Evolutionary conservation across 2,113 vertebrate genomes (phyloP).

Genomic region (Tachycineta bicolor): DNA sequence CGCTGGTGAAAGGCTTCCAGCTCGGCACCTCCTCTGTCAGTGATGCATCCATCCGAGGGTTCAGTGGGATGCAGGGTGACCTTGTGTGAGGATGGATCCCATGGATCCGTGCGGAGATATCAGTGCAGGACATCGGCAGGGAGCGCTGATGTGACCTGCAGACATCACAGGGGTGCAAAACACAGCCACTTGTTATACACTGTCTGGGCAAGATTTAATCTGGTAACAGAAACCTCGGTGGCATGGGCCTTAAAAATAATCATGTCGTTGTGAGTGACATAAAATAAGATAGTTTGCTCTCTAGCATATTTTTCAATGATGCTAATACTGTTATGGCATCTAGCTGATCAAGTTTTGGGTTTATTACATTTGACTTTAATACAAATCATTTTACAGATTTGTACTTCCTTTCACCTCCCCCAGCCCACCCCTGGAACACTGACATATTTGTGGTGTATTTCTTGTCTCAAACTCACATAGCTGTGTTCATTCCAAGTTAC

Average conservation of each 20-base stretch:
- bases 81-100: neutral
- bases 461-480: neutral
- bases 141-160: neutral
- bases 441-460: neutral
- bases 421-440: neutral
- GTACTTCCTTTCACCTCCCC: neutral
- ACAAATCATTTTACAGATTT: neutral
- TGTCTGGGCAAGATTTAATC: neutral
- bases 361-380: neutral
- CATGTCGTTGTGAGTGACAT: neutral
- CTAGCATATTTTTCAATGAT: neutral
- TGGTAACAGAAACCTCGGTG: neutral
- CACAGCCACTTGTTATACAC: neutral
- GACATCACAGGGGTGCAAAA: neutral
- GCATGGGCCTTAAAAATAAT: neutral
- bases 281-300: neutral
- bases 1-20: neutral
- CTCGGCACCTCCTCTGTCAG: neutral
- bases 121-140: neutral
- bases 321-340: neutral
- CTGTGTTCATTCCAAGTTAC: neutral
- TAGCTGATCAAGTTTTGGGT: neutral
- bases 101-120: fast-evolving
- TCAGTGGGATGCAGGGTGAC: neutral
- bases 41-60: neutral